Conservation (phyloP, 1,140 invertebrate genomes). For the Coboldia fuscipes region DNA sequence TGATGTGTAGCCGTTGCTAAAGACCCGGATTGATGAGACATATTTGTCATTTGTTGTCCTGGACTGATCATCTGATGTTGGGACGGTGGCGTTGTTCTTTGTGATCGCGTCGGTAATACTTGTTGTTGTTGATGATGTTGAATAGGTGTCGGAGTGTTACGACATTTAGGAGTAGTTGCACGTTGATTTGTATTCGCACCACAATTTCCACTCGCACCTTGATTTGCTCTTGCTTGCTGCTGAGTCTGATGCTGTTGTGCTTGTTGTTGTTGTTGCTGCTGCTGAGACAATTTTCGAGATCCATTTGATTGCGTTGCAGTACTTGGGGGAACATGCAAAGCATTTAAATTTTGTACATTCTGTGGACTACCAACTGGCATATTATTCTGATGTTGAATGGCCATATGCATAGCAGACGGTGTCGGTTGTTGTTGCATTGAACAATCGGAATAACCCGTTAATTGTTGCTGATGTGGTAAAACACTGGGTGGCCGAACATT, state of each 20-base stretch:
- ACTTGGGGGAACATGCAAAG: background rate
- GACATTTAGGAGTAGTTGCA: conserved; percentile 16
- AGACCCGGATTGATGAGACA: too few species aligned
- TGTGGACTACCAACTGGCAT: conserved; percentile 5
- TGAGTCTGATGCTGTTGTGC: background rate
- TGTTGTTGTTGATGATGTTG: conserved; percentile 12
- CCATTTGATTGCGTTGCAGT: background rate
- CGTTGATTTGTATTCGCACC: conserved; percentile 11
- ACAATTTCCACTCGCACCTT: too few species aligned
- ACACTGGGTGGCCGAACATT: conserved; percentile 27
- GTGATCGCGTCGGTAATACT: conserved; percentile 10
- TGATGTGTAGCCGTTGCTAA: conserved; percentile 14
- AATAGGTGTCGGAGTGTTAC: conserved; percentile 16
- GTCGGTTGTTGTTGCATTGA: conserved; percentile 32
- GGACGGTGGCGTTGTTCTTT: conserved; percentile 19
- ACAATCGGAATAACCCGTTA: conserved; percentile 33
- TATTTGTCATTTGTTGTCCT: too few species aligned
- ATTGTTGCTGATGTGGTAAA: conserved; percentile 27
- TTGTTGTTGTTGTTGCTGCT: conserved; percentile 9
- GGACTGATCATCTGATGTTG: conserved; percentile 15
- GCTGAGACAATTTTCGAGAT: conserved; percentile 2
- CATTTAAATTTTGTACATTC: conserved; percentile 1
- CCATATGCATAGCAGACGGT: conserved; percentile 30
- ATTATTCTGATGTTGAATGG: conserved; percentile 19
- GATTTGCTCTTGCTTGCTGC: background rate